A percentile compares a stretch with the other conserved stretches of the same genome.
Evolutionary conservation across 2,888 invertebrate species (phyloP).

Genomic region (Furcula furcula): DNA sequence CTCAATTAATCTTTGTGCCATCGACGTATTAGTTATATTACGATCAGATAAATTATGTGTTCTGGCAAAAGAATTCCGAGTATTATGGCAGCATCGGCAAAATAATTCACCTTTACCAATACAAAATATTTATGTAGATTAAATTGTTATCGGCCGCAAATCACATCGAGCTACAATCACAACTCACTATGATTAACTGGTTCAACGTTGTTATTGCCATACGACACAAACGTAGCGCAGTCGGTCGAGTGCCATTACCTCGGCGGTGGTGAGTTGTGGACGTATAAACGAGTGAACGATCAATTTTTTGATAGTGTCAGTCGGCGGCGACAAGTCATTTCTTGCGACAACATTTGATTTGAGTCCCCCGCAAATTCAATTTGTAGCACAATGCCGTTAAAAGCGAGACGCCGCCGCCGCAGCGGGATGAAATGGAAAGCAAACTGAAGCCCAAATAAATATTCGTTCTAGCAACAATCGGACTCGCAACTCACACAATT

Average conservation of each 20-base stretch:
- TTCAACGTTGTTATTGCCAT: not conserved
- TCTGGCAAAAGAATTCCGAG: too few relatives aligned
- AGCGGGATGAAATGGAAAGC: slow-evolving; percentile 54
- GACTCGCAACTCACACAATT: slow-evolving; percentile 76
- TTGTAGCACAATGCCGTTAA: slow-evolving; percentile 62
- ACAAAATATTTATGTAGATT: slow-evolving; percentile 39
- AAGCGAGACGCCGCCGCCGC: slow-evolving; percentile 20
- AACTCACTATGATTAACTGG: not conserved
- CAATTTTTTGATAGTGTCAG: slow-evolving; percentile 79
- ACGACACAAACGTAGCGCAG: not conserved
- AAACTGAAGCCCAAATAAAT: slow-evolving; percentile 76
- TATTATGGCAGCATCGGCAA: too few relatives aligned
- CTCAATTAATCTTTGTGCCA: too few relatives aligned
- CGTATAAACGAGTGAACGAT: slow-evolving; percentile 44
- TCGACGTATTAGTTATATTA: too few relatives aligned
- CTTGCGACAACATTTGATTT: slow-evolving; percentile 74
- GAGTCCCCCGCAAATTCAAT: slow-evolving; percentile 74
- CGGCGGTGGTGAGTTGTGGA: slow-evolving; percentile 7
- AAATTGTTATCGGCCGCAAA: slow-evolving; percentile 14
- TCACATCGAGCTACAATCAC: not conserved
- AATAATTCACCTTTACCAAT: too few relatives aligned
- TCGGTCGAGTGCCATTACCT: slow-evolving; percentile 3
- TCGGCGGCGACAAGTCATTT: slow-evolving; percentile 66
- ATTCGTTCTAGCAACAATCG: slow-evolving; percentile 78
- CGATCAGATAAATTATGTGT: too few relatives aligned